Evolutionary conservation across 37 sponge, comb jelly and placozoan species (phyloP).

Genomic region (Beroe forskalii): DNA sequence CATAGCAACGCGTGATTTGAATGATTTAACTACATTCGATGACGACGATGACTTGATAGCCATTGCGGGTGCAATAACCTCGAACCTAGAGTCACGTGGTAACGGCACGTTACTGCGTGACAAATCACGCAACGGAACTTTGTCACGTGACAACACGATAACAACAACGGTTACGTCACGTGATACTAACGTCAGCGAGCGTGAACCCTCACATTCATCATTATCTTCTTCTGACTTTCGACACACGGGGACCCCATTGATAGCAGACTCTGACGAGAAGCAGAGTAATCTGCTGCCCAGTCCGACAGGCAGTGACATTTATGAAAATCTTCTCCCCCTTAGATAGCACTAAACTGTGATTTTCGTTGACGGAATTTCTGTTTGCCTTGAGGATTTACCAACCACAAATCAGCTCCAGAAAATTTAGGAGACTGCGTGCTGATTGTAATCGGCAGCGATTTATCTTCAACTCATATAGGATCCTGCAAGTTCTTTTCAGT

Average conservation of each 20-base stretch:
- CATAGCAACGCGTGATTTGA: not conserved
- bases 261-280: not conserved
- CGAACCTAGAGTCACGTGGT: not conserved
- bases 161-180: slow-evolving; percentile 43
- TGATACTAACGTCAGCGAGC: not conserved
- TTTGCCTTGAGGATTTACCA: too few species aligned
- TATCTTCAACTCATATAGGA: too few species aligned
- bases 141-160: slow-evolving; percentile 39
- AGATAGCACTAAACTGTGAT: too few species aligned
- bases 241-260: slow-evolving; percentile 28
- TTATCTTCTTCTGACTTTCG: not conserved
- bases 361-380: too few species aligned
- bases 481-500: too few species aligned
- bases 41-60: not conserved
- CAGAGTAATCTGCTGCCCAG: too few species aligned
- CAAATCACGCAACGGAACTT: not conserved
- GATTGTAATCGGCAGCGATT: too few species aligned
- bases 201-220: not conserved
- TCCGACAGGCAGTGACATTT: not conserved
- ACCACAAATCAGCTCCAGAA: too few species aligned
- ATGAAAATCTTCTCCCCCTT: slow-evolving; percentile 18
- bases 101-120: not conserved
- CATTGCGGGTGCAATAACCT: not conserved
- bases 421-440: too few species aligned
- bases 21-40: not conserved